phyloP scores from a whole-genome alignment of 1,140 invertebrate genomes.

The Saxidomus purpurata region DNA sequence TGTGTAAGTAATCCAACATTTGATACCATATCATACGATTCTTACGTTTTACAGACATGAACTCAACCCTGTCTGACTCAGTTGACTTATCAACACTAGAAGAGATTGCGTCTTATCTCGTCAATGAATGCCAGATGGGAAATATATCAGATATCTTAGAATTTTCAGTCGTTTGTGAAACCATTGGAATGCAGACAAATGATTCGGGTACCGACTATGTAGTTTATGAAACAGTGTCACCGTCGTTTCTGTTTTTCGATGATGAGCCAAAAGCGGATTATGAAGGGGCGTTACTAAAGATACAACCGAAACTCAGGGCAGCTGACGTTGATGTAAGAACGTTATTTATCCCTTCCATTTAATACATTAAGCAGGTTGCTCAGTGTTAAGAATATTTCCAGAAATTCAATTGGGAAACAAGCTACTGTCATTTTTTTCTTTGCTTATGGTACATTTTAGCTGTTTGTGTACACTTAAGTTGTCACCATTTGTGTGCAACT shows the following conservation, averaged over 20 bases:
- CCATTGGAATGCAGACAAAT: not conserved
- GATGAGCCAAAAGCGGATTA: constrained; percentile 9
- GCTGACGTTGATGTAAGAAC: constrained; percentile 32
- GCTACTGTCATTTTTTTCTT: no score
- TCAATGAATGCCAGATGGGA: constrained; percentile 56
- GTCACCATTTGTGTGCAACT: no score
- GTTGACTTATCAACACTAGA: not conserved
- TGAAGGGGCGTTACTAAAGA: constrained; percentile 13
- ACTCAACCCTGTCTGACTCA: not conserved
- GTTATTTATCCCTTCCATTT: no score
- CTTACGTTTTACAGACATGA: constrained; percentile 28
- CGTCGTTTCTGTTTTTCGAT: constrained; percentile 27
- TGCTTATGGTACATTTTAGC: no score
- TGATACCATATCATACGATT: no score
- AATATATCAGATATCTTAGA: constrained; percentile 4
- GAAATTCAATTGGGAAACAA: no score
- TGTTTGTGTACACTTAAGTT: no score
- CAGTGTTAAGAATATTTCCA: no score
- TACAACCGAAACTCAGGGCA: constrained; percentile 30
- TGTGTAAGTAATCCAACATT: no score
- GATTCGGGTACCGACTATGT: not conserved
- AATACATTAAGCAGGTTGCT: no score
- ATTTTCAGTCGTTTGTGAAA: constrained; percentile 9
- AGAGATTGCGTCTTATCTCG: constrained; percentile 21
- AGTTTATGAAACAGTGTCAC: constrained; percentile 6